A percentile compares a stretch with the other conserved stretches of the same genome.
Evolutionary conservation across 2,888 invertebrate species (phyloP).

Genomic region (Agonopterix arenella): DNA sequence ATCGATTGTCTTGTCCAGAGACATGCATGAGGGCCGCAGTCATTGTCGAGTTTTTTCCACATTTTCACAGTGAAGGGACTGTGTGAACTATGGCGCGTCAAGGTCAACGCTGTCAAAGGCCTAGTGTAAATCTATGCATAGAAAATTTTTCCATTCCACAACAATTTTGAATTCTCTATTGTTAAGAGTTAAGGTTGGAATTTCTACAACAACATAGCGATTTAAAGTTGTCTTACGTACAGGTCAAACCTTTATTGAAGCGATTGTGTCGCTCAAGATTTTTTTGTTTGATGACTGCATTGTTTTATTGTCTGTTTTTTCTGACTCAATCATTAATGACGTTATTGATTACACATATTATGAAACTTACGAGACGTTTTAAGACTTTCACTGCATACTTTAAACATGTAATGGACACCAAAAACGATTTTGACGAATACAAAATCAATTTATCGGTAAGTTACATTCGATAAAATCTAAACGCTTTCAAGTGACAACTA

Average conservation of each 20-base stretch:
- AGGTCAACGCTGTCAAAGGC: conserved; percentile 67
- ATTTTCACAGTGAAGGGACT: conserved; percentile 73
- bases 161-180: conserved; percentile 8
- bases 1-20: conserved; percentile 69
- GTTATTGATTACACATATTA: conserved; percentile 10
- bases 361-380: conserved; percentile 9
- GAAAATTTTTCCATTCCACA: conserved; percentile 3
- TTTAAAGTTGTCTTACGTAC: not conserved
- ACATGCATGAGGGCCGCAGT: conserved; percentile 53
- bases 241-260: conserved; percentile 14
- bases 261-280: conserved; percentile 22
- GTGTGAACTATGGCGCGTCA: conserved; percentile 65
- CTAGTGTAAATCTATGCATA: conserved; percentile 34
- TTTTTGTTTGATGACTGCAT: conserved; percentile 16
- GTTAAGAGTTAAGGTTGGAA: conserved; percentile 5
- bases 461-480: conserved; percentile 21
- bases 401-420: conserved; percentile 18
- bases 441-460: conserved; percentile 27
- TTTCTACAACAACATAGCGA: not conserved
- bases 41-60: conserved; percentile 70
- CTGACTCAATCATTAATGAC: not conserved
- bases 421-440: conserved; percentile 22
- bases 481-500: conserved; percentile 21
- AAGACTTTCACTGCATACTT: conserved; percentile 19
- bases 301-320: conserved; percentile 14